Evolutionary conservation across 2,797 vertebrate species (phyloP).

Genomic region (Sciurus carolinensis): DNA sequence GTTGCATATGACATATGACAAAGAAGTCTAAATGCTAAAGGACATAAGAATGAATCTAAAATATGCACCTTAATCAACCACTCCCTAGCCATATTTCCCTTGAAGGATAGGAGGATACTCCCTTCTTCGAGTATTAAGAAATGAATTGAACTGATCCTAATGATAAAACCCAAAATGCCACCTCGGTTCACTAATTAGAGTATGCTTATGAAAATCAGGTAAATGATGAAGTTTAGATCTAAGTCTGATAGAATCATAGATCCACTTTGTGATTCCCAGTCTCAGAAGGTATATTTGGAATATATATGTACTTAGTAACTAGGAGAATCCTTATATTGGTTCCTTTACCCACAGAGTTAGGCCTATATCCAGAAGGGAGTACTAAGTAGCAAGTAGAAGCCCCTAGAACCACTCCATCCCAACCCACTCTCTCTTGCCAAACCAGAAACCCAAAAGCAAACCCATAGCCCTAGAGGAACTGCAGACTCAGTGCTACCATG

Average conservation of each 20-base stretch:
- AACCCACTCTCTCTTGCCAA: not conserved
- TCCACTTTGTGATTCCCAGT: not conserved
- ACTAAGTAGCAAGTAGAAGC: not conserved
- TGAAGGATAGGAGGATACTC: not conserved
- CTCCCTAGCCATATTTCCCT: not conserved
- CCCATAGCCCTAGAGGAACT: not conserved
- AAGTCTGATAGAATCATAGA: not conserved
- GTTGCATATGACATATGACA: not conserved
- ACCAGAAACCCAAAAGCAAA: conserved; percentile 18
- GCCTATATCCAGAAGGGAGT: not conserved
- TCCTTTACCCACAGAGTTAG: not conserved
- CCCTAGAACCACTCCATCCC: not conserved
- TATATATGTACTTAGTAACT: not conserved
- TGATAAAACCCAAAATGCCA: conserved; percentile 54
- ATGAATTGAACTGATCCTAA: conserved; percentile 19
- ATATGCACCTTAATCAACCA: not conserved
- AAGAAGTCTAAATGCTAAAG: conserved; percentile 44
- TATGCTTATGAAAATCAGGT: not conserved
- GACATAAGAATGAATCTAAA: not conserved
- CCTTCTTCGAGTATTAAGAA: not conserved
- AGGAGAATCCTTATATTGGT: not conserved
- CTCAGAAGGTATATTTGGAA: conserved; percentile 38
- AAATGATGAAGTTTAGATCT: not conserved
- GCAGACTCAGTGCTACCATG: not conserved
- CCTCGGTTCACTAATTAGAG: conserved; percentile 32